phyloP scores from a whole-genome alignment of 2,888 invertebrate genomes.

The Paralinhomoeus sp. region DNA sequence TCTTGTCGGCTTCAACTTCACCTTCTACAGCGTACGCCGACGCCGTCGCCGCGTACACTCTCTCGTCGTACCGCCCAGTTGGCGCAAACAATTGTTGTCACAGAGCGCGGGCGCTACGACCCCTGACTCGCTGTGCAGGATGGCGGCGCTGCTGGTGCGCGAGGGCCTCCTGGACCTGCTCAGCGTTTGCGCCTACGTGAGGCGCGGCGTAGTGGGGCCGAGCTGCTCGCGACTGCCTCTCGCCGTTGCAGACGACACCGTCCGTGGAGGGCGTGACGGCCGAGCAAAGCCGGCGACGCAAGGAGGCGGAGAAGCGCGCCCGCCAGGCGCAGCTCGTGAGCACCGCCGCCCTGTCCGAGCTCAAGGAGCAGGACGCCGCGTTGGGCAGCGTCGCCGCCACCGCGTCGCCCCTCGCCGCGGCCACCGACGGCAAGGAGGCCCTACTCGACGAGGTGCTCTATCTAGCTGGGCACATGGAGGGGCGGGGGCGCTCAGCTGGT shows the following conservation, averaged over 20 bases:
- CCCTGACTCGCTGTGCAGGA: slow-evolving; percentile 47
- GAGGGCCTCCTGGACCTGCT: slow-evolving; percentile 60
- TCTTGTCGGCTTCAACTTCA: slow-evolving; percentile 74
- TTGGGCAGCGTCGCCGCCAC: background rate
- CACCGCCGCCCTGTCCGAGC: slow-evolving; percentile 37
- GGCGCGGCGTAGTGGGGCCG: too few species aligned
- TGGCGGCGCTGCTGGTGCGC: slow-evolving; percentile 69
- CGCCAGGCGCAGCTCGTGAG: slow-evolving; percentile 55
- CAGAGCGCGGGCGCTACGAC: too few species aligned
- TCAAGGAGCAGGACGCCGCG: slow-evolving; percentile 11
- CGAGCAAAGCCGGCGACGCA: slow-evolving; percentile 56
- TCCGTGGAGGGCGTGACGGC: slow-evolving; percentile 55
- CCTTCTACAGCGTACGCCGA: slow-evolving; percentile 33
- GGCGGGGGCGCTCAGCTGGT: too few species aligned
- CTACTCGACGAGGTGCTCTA: too few species aligned
- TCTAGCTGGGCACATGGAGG: too few species aligned
- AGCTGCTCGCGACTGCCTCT: too few species aligned
- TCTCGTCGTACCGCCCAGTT: too few species aligned
- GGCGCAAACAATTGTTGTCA: too few species aligned
- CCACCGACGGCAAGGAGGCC: too few species aligned
- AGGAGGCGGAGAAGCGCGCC: slow-evolving; percentile 37
- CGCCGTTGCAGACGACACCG: slow-evolving; percentile 44
- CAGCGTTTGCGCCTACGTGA: slow-evolving; percentile 71
- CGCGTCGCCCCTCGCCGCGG: background rate
- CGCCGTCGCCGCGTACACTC: too few species aligned